Evolutionary conservation across 2,888 invertebrate genomes (phyloP).

Genomic region (Caenorhabditis sp.): DNA sequence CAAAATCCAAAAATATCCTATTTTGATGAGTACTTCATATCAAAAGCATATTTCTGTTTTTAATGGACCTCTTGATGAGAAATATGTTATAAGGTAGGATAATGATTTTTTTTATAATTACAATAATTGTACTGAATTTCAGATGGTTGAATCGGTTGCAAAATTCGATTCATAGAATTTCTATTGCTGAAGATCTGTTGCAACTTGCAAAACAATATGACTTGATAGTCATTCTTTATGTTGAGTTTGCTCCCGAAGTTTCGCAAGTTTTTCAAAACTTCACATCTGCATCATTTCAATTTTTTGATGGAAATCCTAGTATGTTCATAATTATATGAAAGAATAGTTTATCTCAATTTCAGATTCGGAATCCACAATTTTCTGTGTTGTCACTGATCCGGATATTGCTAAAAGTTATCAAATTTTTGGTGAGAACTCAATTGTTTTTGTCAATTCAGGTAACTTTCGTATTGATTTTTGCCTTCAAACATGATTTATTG

Average conservation of each 20-base stretch:
- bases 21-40: constrained; percentile 16
- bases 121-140: not conserved
- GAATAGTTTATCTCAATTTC: constrained; percentile 2
- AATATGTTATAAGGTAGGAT: constrained; percentile 24
- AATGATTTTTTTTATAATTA: not conserved
- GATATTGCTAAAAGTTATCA: constrained; percentile 14
- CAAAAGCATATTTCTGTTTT: constrained; percentile 12
- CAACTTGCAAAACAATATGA: constrained; percentile 14
- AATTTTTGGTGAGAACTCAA: constrained; percentile 24
- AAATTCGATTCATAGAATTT: constrained; percentile 16
- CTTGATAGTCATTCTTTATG: constrained; percentile 16
- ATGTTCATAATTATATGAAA: not conserved
- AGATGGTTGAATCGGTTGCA: constrained; percentile 38
- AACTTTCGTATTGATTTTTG: not conserved
- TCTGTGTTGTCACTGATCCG: constrained; percentile 25
- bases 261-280: constrained; percentile 16
- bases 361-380: constrained; percentile 31
- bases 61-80: constrained; percentile 24
- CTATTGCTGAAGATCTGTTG: constrained; percentile 10
- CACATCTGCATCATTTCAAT: constrained; percentile 17
- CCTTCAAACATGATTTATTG: not conserved
- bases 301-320: constrained; percentile 37
- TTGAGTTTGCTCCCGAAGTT: not conserved
- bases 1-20: constrained; percentile 31
- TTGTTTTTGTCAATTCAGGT: constrained; percentile 24